Base-by-base conservation (phyloP, 2,888 invertebrate species). In the Cataglyphis albicans region DNA sequence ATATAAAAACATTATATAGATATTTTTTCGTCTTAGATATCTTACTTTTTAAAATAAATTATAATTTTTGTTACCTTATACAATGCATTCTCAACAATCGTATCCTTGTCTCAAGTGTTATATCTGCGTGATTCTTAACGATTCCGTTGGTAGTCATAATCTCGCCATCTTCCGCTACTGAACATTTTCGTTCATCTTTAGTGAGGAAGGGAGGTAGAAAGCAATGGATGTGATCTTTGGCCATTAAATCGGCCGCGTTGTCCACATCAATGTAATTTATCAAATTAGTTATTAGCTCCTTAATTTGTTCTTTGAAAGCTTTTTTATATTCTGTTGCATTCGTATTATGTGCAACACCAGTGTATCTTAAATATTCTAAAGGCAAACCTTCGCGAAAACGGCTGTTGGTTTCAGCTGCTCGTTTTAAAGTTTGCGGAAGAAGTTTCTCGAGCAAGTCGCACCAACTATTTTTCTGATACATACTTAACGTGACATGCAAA, bases 401-500 rank as follows among this genome's bases (percentile, higher is more conserved):
- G 0, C 97, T 94, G 94, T 98, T 97, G 80, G 96, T 96, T 81
- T 95, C 95, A 29, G 97, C 96, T 0, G 98, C 98, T 80, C 95
- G 95, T 90, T 97, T 95, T 81, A 99, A 91, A 0, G 98, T 98
- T 48, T 96, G 95, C 0, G 98, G 98, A 61, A 99, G 87, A 86
- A 97, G 93, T 95, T 97, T 97, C 93, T 98, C 97, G 86, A 99
- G 95, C 7, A 99, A 96, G 95, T 99, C 98, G 38, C 97, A 97
- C 96, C 98, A 99, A 0, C 98, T 96, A 93, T 98, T 98, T 91
- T 97, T 97, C 93, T 99, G 99, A 93, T 98, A 98, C 91, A 98
- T 97, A 70, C 99, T 99, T 5, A 99, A 95, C 0, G 99, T 99
- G 6, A 99, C 96, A 94, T 99, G 99, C 3, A 99, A 95, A 1